Conservation (phyloP, 2,888 invertebrate species). For the Meliscaeva auricollis region DNA sequence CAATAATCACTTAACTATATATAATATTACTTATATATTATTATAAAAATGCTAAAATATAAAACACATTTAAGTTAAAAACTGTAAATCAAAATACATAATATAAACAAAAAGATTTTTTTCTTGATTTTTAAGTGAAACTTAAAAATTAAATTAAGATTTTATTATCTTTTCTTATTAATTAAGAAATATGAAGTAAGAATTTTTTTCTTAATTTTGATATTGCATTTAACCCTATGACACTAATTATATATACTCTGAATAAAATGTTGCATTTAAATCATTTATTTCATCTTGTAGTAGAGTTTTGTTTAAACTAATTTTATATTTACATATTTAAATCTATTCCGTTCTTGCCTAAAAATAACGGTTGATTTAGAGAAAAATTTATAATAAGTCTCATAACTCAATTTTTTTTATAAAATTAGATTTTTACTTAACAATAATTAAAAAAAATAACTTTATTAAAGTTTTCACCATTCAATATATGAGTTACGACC, state of each 20-base stretch:
- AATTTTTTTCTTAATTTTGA: neutral
- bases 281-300: neutral
- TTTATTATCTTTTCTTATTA: neutral
- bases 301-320: neutral
- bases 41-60: neutral
- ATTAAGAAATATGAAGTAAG: neutral
- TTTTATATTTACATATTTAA: too few relatives aligned
- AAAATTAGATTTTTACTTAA: too few relatives aligned
- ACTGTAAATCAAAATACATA: conserved; percentile 8
- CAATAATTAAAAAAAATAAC: too few relatives aligned
- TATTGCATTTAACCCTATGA: conserved; percentile 47
- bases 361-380: too few relatives aligned
- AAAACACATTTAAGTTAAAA: neutral
- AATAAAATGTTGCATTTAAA: neutral
- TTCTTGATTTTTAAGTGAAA: conserved; percentile 59
- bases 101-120: conserved; percentile 18
- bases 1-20: neutral
- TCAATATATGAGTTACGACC: too few relatives aligned
- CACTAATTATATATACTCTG: conserved; percentile 3
- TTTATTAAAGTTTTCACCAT: too few relatives aligned
- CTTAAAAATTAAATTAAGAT: conserved; percentile 26
- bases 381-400: too few relatives aligned
- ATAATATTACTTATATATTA: neutral
- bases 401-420: too few relatives aligned
- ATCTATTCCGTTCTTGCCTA: too few relatives aligned